Base-by-base conservation (phyloP, 2,113 vertebrate genomes). In the Lynx canadensis region DNA sequence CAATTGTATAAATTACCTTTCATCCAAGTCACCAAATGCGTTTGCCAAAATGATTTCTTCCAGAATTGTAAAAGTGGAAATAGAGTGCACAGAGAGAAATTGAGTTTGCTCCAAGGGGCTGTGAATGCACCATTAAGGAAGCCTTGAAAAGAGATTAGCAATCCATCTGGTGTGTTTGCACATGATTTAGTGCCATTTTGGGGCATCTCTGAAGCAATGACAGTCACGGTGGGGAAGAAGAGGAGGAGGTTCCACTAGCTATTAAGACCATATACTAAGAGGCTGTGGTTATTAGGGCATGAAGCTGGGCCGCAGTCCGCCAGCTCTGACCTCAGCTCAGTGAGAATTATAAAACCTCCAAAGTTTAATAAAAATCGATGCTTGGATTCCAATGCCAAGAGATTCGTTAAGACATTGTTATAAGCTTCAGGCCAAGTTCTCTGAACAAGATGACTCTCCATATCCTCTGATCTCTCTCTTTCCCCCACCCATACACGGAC, bases 41-140 rank as follows among this genome's bases (percentile, higher is more conserved):
- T 95, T 97, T 97, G 95, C 89, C 92, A 97, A 97, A 97, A 96
- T 91, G 94, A 97, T 92, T 94, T 96, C 94, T 98, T 84, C 85
- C 78, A 83, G 83, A 91, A 93, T 81, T 89, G 90, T 69, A 80
- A 68, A 98, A 93, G 93, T 81, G n/a, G 74, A 97, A 98, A 97
- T 88, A 80, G 89, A 94, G 45, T 87, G n/a, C 92, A 94, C n/a
- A 80, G 87, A 96, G 83, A 98, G 96, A 95, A 96, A 97, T 92
- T 96, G 97, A 95, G 83, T 97, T 97, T 97, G 96, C 89, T 95
- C 97, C 55, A 92, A 98, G 94, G 86, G 82, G 87, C 93, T 96
- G 76, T 94, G 96, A 98, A 97, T 68, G 87, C 60, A 93, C 92
- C 80, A 97, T 95, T 97, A 97, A 97, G 83, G 88, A 97, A 94